These are phyloP conservation scores for Tragelaphus imberbis DNA, from an alignment of 2,113 vertebrate species.

Conservation along the genomic window DNA sequence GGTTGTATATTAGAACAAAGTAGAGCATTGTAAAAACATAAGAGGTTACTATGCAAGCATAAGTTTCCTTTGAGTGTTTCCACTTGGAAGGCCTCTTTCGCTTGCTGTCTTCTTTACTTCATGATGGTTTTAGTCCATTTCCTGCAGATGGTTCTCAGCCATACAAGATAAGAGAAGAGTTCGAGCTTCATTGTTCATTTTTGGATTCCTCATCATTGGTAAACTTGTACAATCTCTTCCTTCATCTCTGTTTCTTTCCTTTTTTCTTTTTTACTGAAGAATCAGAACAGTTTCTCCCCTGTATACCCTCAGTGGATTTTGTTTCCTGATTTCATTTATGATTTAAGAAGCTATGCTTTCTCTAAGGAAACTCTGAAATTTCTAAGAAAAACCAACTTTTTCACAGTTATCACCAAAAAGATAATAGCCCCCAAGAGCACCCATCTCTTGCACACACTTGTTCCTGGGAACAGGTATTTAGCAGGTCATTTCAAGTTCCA, in stretches of 20 bases:
- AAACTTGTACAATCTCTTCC: not conserved
- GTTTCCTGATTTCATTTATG: not conserved
- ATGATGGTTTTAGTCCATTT: not conserved
- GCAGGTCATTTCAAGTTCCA: not conserved
- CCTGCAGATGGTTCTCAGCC: not conserved
- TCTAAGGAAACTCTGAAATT: not conserved
- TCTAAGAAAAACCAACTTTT: not conserved
- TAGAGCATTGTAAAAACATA: not conserved
- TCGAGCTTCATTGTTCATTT: not conserved
- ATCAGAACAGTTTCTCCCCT: not conserved
- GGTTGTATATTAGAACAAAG: not conserved
- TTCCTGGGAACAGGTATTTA: not conserved
- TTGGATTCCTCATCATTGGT: not conserved
- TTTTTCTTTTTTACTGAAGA: not conserved
- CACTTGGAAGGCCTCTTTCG: not conserved
- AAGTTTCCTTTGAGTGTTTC: not conserved
- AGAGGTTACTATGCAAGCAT: not conserved
- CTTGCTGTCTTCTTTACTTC: not conserved
- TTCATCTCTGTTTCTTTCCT: not conserved
- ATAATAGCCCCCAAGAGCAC: not conserved
- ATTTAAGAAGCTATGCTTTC: not conserved
- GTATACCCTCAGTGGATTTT: not conserved
- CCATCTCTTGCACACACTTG: not conserved
- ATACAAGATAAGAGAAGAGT: not conserved
- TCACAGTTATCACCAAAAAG: not conserved